Evolutionary conservation across 1,140 invertebrate species (phyloP), one percentile per base, ranked within the genome.

Genomic region (Nymphalis io): DNA sequence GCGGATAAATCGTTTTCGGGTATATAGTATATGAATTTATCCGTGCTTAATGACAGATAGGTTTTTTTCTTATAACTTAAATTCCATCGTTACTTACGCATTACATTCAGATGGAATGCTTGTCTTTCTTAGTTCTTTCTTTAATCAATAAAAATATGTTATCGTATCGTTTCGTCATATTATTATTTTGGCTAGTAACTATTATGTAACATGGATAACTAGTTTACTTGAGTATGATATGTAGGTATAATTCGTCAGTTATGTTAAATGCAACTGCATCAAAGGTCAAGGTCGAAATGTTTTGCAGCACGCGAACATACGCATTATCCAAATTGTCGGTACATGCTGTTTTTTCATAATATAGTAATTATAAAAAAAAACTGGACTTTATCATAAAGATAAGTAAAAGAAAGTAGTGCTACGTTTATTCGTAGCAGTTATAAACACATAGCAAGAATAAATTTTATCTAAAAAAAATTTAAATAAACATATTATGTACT

Each of bases 271-370:
- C 23, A 55, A 27, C 51, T 55, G 15, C 21, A 55, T 55, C 21
- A 55, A 15, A 11, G 51, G 51, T 55, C 51, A 55, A 55, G 51
- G 51, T 27, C 6, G 0, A 55, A 55, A 13, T 55, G 21, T 55
- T 23, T 23, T 27, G 13, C 21, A 55, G 27, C 51, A 55, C 51
- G 51, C 51, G 20, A 55, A 55, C 12, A 39, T 60, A 64, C 60
- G 59, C 55, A 48, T 63, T 63, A 67, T 72, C 65, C 51, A 75
- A 65, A 63, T 62, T 51, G 44, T 23, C 13, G 59, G 42, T 27
- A 44, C 39, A 46, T 23, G 39, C 3, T 16, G 6, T 3, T 46
- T 46, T 18, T 46, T 46, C n/a, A 16, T 5, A 46, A 16, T n/a
- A 18, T 18, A n/a, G 5, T n/a, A 46, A 46, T 16, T n/a, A 5